Evolutionary conservation across 2,888 invertebrate species (phyloP).

Genomic region (Cyrtodaria siliqua): DNA sequence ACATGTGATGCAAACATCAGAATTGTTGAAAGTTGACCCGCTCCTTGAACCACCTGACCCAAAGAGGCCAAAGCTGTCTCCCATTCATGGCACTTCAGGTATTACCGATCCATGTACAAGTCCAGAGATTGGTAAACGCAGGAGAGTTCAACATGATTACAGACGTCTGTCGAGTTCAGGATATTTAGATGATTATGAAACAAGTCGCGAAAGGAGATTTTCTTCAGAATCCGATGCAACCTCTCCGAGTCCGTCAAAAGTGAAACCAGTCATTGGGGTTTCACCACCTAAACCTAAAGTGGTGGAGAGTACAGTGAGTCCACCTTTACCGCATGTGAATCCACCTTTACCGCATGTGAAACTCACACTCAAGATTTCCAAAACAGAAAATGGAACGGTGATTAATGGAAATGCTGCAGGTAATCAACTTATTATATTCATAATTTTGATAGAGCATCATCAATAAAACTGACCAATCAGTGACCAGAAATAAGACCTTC

Average conservation of each 20-base stretch:
- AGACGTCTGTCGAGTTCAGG: slow-evolving; percentile 84
- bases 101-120: slow-evolving; percentile 69
- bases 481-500: too few species aligned
- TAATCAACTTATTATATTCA: too few species aligned
- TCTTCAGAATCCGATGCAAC: slow-evolving; percentile 77
- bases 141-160: slow-evolving; percentile 84
- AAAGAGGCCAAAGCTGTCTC: slow-evolving; percentile 69
- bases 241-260: slow-evolving; percentile 67
- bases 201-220: slow-evolving; percentile 75
- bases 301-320: slow-evolving; percentile 46
- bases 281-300: slow-evolving; percentile 39
- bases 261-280: slow-evolving; percentile 31
- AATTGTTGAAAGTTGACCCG: slow-evolving; percentile 7
- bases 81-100: slow-evolving; percentile 45
- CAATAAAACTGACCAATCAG: too few species aligned
- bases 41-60: slow-evolving; percentile 63
- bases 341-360: slow-evolving; percentile 65
- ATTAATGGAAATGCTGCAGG: slow-evolving; percentile 33
- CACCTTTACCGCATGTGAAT: too few species aligned
- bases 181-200: slow-evolving; percentile 84
- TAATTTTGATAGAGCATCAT: too few species aligned
- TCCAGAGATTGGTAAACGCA: slow-evolving; percentile 81
- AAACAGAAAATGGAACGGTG: slow-evolving; percentile 46
- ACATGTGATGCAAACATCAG: slow-evolving; percentile 50
- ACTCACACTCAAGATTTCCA: slow-evolving; percentile 60